Percentiles rank a stretch among this genome's conserved stretches.
phyloP scores from a whole-genome alignment of 53 echinoderm and acorn worm genomes.

The Zoroaster sp. region DNA sequence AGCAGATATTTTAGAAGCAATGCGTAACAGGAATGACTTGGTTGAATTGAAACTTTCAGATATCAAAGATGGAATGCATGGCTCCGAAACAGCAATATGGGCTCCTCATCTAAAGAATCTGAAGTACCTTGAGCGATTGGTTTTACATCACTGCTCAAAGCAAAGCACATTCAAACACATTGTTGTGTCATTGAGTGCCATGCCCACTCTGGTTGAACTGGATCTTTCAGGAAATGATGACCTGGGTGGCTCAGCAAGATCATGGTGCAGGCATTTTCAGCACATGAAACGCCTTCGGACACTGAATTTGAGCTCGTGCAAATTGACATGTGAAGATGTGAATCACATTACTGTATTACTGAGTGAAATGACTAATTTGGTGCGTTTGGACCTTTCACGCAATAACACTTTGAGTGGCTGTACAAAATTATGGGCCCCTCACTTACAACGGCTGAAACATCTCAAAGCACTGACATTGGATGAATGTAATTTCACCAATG shows the following conservation, averaged over 20 bases:
- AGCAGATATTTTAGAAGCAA: too few relatives aligned
- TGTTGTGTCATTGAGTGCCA: too few relatives aligned
- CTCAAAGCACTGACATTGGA: background rate
- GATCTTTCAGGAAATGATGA: background rate
- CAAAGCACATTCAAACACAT: too few relatives aligned
- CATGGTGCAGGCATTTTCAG: background rate
- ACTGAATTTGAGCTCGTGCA: background rate
- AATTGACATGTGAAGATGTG: background rate
- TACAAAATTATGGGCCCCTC: background rate
- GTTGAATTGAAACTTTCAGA: too few relatives aligned
- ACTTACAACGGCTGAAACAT: background rate
- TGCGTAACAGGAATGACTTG: too few relatives aligned
- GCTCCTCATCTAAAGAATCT: too few relatives aligned
- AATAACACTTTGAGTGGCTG: background rate
- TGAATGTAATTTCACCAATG: background rate
- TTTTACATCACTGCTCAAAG: too few relatives aligned
- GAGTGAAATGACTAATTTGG: background rate
- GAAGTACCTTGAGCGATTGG: too few relatives aligned
- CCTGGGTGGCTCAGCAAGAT: background rate
- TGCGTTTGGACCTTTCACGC: background rate
- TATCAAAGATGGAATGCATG: too few relatives aligned
- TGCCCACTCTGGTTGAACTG: background rate
- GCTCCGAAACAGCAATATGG: background rate
- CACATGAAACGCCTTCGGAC: too few relatives aligned
- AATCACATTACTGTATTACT: background rate